phyloP scores from a whole-genome alignment of 1,140 invertebrate species.

The Periplaneta americana region DNA sequence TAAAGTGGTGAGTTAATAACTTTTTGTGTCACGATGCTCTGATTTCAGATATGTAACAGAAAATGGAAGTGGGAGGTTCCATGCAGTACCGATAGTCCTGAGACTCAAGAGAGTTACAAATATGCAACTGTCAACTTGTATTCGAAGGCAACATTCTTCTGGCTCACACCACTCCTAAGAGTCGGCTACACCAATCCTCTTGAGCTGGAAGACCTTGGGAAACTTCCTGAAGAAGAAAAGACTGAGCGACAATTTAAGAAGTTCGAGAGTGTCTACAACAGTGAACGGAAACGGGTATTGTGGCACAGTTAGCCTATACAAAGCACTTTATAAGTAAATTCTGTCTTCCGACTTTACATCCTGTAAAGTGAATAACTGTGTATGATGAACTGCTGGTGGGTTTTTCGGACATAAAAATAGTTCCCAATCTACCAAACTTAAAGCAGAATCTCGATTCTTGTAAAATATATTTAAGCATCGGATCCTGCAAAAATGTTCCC shows the following conservation, averaged over 20 bases:
- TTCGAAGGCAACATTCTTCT: conserved; percentile 70
- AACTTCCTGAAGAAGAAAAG: conserved; percentile 57
- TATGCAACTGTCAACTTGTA: conserved; percentile 57
- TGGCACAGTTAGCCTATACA: too few species aligned
- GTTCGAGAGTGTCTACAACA: conserved; percentile 44
- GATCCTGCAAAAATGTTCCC: too few species aligned
- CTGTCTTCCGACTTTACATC: too few species aligned
- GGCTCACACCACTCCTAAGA: conserved; percentile 61
- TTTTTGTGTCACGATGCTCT: neutral
- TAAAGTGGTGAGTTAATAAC: neutral
- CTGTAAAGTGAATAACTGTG: too few species aligned
- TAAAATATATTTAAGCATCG: too few species aligned
- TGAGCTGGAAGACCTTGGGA: conserved; percentile 62
- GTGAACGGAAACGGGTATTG: conserved; percentile 26
- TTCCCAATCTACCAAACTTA: too few species aligned
- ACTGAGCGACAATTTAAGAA: conserved; percentile 45
- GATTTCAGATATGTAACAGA: neutral
- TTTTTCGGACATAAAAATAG: too few species aligned
- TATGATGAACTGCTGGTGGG: too few species aligned
- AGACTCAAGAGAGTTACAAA: conserved; percentile 29
- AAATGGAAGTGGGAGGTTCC: neutral
- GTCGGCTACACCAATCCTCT: conserved; percentile 59
- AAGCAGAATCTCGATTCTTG: too few species aligned
- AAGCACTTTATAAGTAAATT: too few species aligned
- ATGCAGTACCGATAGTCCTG: neutral